These are phyloP conservation scores for Manis pentadactyla DNA, from an alignment of 2,797 vertebrate genomes.

Conservation along the genomic window DNA sequence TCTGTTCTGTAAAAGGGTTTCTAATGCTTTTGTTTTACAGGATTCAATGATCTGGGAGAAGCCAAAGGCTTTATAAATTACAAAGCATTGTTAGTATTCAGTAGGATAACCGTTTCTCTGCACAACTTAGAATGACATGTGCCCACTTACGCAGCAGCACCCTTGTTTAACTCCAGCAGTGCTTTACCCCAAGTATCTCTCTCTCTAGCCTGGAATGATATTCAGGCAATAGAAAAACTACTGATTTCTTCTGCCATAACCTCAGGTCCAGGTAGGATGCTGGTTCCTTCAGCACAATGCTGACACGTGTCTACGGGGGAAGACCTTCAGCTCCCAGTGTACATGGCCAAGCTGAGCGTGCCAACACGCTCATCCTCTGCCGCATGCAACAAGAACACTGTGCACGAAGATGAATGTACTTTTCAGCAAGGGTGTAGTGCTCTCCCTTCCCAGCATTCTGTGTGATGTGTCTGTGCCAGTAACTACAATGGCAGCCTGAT, in stretches of 20 bases:
- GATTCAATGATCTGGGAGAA: background rate
- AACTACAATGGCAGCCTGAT: background rate
- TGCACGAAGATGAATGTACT: fast-evolving
- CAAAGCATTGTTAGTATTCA: background rate
- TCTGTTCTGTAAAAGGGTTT: background rate
- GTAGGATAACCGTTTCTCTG: background rate
- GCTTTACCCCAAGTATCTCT: background rate
- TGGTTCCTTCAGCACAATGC: background rate
- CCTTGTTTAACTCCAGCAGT: background rate
- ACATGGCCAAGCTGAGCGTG: fast-evolving
- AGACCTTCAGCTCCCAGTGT: fast-evolving
- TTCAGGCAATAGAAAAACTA: too few species aligned
- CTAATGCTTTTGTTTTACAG: background rate
- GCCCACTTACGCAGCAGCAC: background rate
- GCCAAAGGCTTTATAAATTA: background rate
- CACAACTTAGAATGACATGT: background rate
- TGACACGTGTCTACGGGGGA: background rate
- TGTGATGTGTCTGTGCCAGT: too few species aligned
- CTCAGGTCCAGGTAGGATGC: background rate
- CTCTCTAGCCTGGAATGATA: background rate
- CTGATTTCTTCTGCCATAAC: background rate
- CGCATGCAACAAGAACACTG: fast-evolving
- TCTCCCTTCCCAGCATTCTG: background rate
- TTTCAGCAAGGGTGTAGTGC: background rate
- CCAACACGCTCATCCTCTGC: fast-evolving